phyloP scores from a whole-genome alignment of 2,797 vertebrate species.

The Ctenopoma multispine region DNA sequence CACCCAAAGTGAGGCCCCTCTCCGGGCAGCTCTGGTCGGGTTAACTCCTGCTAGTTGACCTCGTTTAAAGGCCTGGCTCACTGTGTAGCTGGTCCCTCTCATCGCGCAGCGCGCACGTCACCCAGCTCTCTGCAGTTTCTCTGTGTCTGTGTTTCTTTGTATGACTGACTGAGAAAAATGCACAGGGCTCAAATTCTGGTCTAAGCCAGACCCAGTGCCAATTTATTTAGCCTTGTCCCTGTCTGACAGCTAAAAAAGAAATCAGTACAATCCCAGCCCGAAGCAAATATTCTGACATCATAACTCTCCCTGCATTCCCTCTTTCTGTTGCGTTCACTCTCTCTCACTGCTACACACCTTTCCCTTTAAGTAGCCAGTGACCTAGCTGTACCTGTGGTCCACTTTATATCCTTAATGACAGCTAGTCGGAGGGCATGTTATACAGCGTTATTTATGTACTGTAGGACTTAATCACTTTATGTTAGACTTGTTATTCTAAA shows the following conservation, averaged over 20 bases:
- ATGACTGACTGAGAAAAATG: constrained; percentile 11
- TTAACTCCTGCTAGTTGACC: constrained; percentile 68
- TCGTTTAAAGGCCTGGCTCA: constrained; percentile 66
- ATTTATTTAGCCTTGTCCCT: constrained; percentile 23
- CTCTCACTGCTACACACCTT: background rate
- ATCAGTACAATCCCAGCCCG: constrained; percentile 1
- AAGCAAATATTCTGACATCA: constrained; percentile 48
- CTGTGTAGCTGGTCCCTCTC: constrained; percentile 52
- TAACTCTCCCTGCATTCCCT: constrained; percentile 13
- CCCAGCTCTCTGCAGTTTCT: constrained; percentile 38
- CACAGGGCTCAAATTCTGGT: constrained; percentile 27
- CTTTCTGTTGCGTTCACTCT: constrained; percentile 17
- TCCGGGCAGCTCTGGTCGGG: constrained; percentile 39
- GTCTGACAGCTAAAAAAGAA: constrained; percentile 15
- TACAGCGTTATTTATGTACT: background rate
- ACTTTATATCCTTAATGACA: constrained; percentile 8
- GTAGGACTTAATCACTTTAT: background rate
- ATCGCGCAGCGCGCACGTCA: constrained; percentile 36
- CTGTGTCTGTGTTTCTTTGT: constrained; percentile 17
- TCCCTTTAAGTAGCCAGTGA: background rate
- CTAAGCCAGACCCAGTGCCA: constrained; percentile 21
- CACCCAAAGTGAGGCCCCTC: constrained; percentile 60
- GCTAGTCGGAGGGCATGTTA: background rate
- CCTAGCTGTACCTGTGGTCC: background rate
- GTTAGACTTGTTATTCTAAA: background rate